A percentile compares a stretch with the other conserved stretches of the same genome.
phyloP scores from a whole-genome alignment of 2,113 vertebrate genomes.

The Talpa occidentalis region DNA sequence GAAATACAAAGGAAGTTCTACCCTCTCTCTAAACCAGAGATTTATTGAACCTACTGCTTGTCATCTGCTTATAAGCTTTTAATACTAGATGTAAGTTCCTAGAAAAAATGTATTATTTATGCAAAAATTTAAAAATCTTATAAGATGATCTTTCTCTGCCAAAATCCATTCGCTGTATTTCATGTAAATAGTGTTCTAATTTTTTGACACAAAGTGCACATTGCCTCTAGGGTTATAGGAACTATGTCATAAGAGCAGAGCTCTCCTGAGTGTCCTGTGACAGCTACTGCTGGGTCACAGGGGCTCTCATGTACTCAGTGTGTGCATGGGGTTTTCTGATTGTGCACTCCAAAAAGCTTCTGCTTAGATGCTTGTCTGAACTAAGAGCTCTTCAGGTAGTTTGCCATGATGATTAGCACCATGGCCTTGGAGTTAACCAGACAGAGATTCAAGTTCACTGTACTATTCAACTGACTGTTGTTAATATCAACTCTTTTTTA shows the following conservation, averaged over 20 bases:
- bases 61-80: not conserved
- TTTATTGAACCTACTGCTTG: not conserved
- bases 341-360: not conserved
- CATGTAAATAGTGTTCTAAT: not conserved
- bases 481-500: not conserved
- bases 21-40: not conserved
- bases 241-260: not conserved
- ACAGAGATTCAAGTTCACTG: not conserved
- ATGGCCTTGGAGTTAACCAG: not conserved
- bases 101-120: not conserved
- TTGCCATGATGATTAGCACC: not conserved
- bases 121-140: not conserved
- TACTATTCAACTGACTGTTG: not conserved
- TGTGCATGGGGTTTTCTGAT: not conserved
- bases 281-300: accelerated
- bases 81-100: not conserved
- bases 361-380: not conserved
- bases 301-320: accelerated
- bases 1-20: not conserved
- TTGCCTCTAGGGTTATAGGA: not conserved
- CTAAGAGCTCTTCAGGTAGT: not conserved
- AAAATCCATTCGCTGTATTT: not conserved
- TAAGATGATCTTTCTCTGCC: not conserved
- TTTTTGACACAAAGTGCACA: not conserved
- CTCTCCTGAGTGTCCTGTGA: not conserved